A percentile compares a stretch with the other conserved stretches of the same genome.
These are phyloP conservation scores for Stegostoma tigrinum DNA, from an alignment of 2,113 vertebrate genomes.

Conservation along the genomic window DNA sequence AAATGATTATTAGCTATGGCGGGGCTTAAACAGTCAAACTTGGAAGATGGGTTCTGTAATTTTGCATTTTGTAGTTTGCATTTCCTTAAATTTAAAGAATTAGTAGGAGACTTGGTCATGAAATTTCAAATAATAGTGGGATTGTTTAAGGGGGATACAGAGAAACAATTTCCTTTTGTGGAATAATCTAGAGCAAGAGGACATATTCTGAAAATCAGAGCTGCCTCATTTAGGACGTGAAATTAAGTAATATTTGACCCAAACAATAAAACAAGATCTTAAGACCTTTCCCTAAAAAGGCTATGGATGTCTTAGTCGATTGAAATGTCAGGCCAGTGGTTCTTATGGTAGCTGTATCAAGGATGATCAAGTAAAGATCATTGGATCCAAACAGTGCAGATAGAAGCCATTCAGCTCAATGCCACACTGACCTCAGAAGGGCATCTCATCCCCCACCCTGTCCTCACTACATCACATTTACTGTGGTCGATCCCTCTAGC, in stretches of 20 bases:
- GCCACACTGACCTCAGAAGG: no score
- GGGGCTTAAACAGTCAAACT: not conserved
- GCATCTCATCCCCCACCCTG: no score
- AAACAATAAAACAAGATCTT: not conserved
- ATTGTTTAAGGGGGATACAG: not conserved
- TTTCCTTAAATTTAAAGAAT: not conserved
- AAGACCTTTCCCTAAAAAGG: not conserved
- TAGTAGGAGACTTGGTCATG: not conserved
- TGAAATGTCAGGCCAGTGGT: not conserved
- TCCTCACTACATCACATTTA: no score
- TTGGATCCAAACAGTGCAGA: no score
- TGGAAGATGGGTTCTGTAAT: not conserved
- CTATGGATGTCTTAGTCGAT: not conserved
- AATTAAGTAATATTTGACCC: not conserved
- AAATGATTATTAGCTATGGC: not conserved
- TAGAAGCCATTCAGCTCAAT: no score
- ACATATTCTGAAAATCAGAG: not conserved
- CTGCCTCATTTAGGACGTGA: not conserved
- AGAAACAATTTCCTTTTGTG: not conserved
- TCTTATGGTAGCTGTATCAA: not conserved
- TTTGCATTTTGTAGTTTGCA: not conserved
- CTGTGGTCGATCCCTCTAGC: no score
- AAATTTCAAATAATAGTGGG: not conserved
- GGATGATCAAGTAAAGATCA: not conserved
- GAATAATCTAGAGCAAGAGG: not conserved